A percentile compares a stretch with the other conserved stretches of the same genome.
Evolutionary conservation across 2,113 vertebrate species (phyloP).

Genomic region (Thinocorus orbignyianus): DNA sequence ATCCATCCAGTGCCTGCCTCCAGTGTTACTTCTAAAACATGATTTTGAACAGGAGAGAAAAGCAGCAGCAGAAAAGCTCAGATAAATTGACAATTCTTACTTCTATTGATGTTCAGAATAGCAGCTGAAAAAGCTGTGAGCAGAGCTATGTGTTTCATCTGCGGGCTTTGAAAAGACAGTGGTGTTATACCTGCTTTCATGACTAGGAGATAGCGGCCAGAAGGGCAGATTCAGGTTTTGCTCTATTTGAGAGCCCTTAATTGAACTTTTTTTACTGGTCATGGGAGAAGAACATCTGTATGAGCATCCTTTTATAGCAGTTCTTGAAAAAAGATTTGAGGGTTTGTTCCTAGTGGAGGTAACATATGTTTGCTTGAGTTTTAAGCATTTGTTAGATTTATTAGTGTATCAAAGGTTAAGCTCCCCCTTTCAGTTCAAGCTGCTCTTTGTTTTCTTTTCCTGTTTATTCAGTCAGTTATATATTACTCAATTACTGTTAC

Average conservation of each 20-base stretch:
- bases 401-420: constrained; percentile 67
- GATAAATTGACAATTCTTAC: constrained; percentile 12
- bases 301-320: background rate
- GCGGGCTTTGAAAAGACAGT: background rate
- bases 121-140: background rate
- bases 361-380: background rate
- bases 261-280: background rate
- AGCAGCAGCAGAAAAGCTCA: background rate
- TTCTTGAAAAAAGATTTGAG: constrained; percentile 12
- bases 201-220: background rate
- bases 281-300: background rate
- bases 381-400: constrained; percentile 50
- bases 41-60: constrained; percentile 14
- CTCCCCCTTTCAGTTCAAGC: constrained; percentile 46
- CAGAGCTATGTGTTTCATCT: constrained; percentile 7
- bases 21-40: background rate
- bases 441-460: constrained; percentile 62
- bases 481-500: constrained; percentile 63
- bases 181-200: background rate
- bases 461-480: constrained; percentile 66
- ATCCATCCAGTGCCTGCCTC: background rate
- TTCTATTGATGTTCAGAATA: constrained; percentile 10
- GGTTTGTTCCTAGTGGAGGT: background rate
- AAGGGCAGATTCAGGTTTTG: background rate
- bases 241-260: background rate